Evolutionary conservation across 2,888 invertebrate species (phyloP).

Genomic region (Yponomeuta sedellus): DNA sequence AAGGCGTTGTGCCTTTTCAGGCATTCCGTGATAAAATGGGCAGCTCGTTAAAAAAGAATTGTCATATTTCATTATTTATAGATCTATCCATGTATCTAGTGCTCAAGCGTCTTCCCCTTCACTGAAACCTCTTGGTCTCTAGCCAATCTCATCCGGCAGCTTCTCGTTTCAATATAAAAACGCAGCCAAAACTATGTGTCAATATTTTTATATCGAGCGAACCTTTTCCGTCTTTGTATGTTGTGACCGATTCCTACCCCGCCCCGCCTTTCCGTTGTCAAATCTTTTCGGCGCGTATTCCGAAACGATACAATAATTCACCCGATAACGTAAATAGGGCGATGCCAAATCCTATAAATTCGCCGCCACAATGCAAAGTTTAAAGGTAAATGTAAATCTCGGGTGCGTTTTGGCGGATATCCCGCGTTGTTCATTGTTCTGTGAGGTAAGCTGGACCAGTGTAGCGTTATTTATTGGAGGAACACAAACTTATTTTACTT

Average conservation of each 20-base stretch:
- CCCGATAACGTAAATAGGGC: conserved; percentile 21
- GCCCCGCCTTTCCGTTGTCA: conserved; percentile 68
- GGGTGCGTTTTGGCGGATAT: conserved; percentile 5
- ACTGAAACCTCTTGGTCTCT: too few species aligned
- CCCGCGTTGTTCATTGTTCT: not conserved
- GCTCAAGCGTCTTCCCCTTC: too few species aligned
- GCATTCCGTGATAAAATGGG: too few species aligned
- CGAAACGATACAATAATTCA: conserved; percentile 23
- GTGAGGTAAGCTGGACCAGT: not conserved
- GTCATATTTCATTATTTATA: too few species aligned
- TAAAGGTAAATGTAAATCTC: conserved; percentile 19
- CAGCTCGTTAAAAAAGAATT: too few species aligned
- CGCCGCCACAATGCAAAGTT: conserved; percentile 20
- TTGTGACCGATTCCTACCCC: conserved; percentile 25
- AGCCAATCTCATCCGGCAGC: too few species aligned
- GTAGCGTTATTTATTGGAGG: too few species aligned
- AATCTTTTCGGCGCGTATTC: conserved; percentile 53
- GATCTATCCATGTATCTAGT: too few species aligned
- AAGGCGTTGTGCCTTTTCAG: too few species aligned
- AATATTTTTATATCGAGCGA: not conserved
- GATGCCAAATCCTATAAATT: conserved; percentile 46
- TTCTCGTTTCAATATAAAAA: too few species aligned
- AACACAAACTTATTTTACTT: too few species aligned
- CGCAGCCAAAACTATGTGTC: too few species aligned
- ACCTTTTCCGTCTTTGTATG: not conserved